These are phyloP conservation scores for Ferdinandea cuprea DNA, from an alignment of 2,888 invertebrate species.

Conservation along the genomic window DNA sequence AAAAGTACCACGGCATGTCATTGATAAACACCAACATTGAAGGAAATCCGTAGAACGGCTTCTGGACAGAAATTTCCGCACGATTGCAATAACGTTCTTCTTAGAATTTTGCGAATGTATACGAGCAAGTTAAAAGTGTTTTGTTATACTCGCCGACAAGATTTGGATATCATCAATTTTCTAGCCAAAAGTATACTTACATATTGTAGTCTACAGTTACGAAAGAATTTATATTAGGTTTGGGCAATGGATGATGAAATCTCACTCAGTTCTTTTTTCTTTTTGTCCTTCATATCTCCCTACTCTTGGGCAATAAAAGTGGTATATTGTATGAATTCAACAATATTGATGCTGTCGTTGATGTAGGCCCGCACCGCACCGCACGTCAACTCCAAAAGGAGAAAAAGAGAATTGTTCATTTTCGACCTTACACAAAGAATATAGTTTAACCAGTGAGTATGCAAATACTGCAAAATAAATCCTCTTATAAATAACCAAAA, in stretches of 20 bases:
- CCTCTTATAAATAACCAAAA: slow-evolving; percentile 28
- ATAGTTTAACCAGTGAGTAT: slow-evolving; percentile 16
- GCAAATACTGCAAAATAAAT: slow-evolving; percentile 24
- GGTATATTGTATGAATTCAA: neutral
- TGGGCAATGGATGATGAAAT: neutral
- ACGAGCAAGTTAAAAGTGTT: too few species aligned
- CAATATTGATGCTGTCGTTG: slow-evolving; percentile 1
- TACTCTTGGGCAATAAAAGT: neutral
- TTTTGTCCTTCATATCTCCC: too few species aligned
- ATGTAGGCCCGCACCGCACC: neutral
- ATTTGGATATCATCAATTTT: slow-evolving; percentile 20
- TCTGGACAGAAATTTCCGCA: too few species aligned
- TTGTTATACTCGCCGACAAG: slow-evolving; percentile 10
- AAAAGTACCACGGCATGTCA: too few species aligned
- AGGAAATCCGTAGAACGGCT: too few species aligned
- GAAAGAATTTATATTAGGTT: neutral
- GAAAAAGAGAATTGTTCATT: slow-evolving; percentile 9
- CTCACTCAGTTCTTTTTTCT: too few species aligned
- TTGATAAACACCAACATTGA: too few species aligned
- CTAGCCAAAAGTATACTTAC: too few species aligned
- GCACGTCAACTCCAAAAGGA: neutral
- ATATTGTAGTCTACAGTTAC: neutral
- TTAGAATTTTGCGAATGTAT: too few species aligned
- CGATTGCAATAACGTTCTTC: too few species aligned
- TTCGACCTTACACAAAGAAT: slow-evolving; percentile 21